phyloP scores from a whole-genome alignment of 1,140 invertebrate species.

The Ceratina japonica region DNA sequence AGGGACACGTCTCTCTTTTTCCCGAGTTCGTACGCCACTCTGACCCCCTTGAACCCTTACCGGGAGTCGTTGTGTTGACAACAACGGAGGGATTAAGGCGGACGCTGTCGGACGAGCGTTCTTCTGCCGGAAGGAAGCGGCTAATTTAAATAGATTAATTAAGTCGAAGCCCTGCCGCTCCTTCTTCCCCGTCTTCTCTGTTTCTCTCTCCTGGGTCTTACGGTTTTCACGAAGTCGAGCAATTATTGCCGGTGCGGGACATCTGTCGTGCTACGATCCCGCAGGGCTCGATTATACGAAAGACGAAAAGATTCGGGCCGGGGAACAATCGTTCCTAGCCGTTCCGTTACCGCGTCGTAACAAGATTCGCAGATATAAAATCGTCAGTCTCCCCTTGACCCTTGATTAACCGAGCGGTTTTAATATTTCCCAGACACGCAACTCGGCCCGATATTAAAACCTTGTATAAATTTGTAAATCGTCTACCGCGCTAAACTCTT shows the following conservation, averaged over 20 bases:
- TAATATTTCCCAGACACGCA: too few species aligned
- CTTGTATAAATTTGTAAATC: too few species aligned
- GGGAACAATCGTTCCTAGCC: not conserved
- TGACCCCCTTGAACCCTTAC: not conserved
- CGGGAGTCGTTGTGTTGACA: conserved; percentile 30
- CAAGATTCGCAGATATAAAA: conserved; percentile 2
- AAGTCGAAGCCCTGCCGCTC: conserved; percentile 55
- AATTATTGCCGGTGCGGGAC: conserved; percentile 52
- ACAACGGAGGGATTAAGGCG: conserved; percentile 23
- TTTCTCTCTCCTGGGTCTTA: conserved; percentile 14
- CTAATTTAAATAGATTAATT: conserved; percentile 72
- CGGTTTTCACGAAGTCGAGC: conserved; percentile 50
- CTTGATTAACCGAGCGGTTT: not conserved
- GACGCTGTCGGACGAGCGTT: conserved; percentile 13
- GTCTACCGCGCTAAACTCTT: too few species aligned
- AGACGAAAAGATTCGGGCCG: not conserved
- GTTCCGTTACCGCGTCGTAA: not conserved
- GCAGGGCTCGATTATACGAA: conserved; percentile 26
- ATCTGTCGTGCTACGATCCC: conserved; percentile 33
- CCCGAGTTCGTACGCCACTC: not conserved
- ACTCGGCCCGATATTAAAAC: too few species aligned
- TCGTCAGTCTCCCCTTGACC: not conserved
- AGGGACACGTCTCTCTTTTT: conserved; percentile 20
- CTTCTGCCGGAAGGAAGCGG: conserved; percentile 54
- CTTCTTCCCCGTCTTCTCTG: not conserved